phyloP scores from a whole-genome alignment of 2,797 vertebrate species.

The Pipistrellus pipistrellus region DNA sequence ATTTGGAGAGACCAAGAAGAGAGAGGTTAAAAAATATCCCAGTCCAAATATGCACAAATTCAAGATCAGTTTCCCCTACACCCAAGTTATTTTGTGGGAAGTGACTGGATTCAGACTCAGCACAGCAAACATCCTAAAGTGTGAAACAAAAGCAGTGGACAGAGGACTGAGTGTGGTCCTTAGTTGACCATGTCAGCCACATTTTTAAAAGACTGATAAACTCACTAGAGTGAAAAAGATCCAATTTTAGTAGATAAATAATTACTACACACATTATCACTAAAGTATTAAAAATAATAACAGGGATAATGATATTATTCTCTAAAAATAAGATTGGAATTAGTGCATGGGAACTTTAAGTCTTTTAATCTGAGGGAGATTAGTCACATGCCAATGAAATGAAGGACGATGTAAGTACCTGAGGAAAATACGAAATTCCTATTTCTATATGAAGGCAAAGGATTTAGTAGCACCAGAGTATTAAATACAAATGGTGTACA shows the following conservation, averaged over 20 bases:
- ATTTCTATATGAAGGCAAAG: conserved; percentile 7
- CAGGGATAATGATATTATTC: not conserved
- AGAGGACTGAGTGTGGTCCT: not conserved
- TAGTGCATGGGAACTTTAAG: not conserved
- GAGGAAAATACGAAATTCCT: not conserved
- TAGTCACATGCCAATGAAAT: not conserved
- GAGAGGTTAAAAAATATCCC: conserved; percentile 15
- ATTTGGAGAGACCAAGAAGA: conserved; percentile 52
- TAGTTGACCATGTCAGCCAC: not conserved
- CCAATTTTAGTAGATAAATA: not conserved
- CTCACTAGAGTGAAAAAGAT: not conserved
- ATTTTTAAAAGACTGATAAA: not conserved
- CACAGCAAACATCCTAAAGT: not conserved
- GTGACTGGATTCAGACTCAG: not conserved
- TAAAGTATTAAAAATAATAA: not conserved
- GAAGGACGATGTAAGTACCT: not conserved
- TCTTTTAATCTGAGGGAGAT: conserved; percentile 15
- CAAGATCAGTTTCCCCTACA: not conserved
- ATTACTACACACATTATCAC: not conserved
- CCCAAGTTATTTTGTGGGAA: not conserved
- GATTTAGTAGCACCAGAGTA: not conserved
- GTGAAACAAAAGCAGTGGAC: not conserved
- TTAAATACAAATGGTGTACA: not conserved
- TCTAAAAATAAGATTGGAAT: conserved; percentile 1
- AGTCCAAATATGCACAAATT: not conserved